phyloP scores from a whole-genome alignment of 2,113 vertebrate genomes.

The Nycticryphes semicollaris region DNA sequence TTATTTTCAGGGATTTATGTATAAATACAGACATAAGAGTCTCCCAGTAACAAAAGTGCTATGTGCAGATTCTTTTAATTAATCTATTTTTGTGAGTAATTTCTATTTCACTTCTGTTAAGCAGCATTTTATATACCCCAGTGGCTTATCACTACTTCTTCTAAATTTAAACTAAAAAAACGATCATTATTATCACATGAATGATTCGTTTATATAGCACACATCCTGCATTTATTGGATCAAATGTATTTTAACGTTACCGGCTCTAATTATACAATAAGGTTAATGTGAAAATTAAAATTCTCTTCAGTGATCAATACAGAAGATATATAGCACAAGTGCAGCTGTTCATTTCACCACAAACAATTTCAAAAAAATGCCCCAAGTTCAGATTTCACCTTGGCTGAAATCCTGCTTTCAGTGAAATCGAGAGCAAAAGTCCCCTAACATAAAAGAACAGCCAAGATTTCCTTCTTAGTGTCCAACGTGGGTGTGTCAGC shows the following conservation, averaged over 20 bases:
- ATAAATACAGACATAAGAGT: neutral
- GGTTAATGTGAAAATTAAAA: neutral
- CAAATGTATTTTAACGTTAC: neutral
- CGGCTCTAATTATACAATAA: neutral
- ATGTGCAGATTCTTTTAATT: neutral
- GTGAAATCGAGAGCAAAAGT: neutral
- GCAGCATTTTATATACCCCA: neutral
- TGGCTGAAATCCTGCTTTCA: neutral
- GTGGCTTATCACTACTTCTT: neutral
- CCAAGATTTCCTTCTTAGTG: neutral
- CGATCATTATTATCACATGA: neutral
- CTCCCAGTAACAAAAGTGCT: neutral
- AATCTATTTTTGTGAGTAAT: neutral
- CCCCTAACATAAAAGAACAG: neutral
- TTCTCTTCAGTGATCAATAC: neutral
- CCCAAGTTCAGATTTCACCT: neutral
- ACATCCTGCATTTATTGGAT: neutral
- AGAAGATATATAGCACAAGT: neutral
- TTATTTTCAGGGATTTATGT: neutral
- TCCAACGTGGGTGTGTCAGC: neutral
- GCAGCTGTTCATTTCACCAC: slow-evolving; percentile 1
- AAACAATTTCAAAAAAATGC: neutral
- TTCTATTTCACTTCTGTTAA: neutral
- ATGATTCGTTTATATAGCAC: neutral
- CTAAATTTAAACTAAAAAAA: slow-evolving; percentile 6